These are phyloP conservation scores for Amphibalanus amphitrite DNA, from an alignment of 1,140 invertebrate genomes.

Conservation along the genomic window DNA sequence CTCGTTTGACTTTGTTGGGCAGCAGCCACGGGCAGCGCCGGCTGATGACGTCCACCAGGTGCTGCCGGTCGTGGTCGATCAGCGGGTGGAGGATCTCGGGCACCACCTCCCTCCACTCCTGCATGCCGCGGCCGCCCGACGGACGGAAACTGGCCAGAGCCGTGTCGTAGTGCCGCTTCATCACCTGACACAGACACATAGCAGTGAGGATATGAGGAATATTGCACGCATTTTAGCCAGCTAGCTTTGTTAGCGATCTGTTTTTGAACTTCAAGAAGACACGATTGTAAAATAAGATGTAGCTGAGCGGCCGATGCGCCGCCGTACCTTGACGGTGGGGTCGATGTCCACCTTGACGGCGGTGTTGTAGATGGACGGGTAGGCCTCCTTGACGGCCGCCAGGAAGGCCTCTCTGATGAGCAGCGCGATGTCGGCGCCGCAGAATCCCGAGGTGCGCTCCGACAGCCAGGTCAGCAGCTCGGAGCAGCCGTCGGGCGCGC, in stretches of 20 bases:
- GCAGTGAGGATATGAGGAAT: too few species aligned
- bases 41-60: background rate
- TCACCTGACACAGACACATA: background rate
- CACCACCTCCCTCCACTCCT: background rate
- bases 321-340: too few species aligned
- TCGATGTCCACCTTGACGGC: background rate
- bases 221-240: too few species aligned
- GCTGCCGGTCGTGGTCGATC: background rate
- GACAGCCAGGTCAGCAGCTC: conserved; percentile 36
- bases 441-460: conserved; percentile 77
- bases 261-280: too few species aligned
- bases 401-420: conserved; percentile 71
- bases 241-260: too few species aligned
- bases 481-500: background rate
- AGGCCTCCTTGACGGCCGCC: conserved; percentile 55
- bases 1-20: background rate
- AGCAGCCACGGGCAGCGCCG: background rate
- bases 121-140: background rate
- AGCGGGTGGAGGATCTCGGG: background rate
- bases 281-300: too few species aligned
- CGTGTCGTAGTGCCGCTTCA: background rate
- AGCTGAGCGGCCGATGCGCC: too few species aligned
- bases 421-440: conserved; percentile 81
- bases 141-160: background rate
- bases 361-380: background rate